Evolutionary conservation across 2,113 vertebrate genomes (phyloP).

Genomic region (Xiphophorus hellerii): DNA sequence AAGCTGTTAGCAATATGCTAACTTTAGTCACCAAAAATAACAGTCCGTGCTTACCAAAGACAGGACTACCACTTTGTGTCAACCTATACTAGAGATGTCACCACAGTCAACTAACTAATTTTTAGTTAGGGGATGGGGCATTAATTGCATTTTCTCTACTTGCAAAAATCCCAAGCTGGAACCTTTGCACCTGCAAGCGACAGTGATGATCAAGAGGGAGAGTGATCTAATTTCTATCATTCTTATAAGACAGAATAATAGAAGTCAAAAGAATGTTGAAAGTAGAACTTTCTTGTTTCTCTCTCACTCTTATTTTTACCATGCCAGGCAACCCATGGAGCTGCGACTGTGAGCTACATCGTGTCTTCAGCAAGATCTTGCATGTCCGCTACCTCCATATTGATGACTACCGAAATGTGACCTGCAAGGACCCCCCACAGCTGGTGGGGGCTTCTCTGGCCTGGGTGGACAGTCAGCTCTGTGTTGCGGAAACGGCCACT

Average conservation of each 20-base stretch:
- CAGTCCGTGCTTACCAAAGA: no score
- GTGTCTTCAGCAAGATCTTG: slow-evolving; percentile 79
- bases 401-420: slow-evolving; percentile 76
- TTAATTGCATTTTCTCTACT: no score
- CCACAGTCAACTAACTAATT: no score
- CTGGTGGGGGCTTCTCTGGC: slow-evolving; percentile 69
- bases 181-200: no score
- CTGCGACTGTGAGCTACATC: slow-evolving; percentile 81
- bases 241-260: background rate
- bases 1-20: no score
- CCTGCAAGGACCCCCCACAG: slow-evolving; percentile 70
- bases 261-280: background rate
- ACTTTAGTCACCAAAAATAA: no score
- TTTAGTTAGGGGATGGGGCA: no score
- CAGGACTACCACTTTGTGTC: no score
- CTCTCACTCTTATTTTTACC: background rate
- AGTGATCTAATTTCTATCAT: no score
- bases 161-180: no score
- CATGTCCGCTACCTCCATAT: slow-evolving; percentile 79
- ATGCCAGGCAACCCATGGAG: slow-evolving; percentile 74
- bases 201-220: no score
- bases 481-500: slow-evolving; percentile 77
- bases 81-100: no score
- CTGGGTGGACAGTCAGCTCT: slow-evolving; percentile 76
- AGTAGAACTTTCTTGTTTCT: background rate